Evolutionary conservation across 2,888 invertebrate genomes (phyloP).

Genomic region (Chironomus tentans): DNA sequence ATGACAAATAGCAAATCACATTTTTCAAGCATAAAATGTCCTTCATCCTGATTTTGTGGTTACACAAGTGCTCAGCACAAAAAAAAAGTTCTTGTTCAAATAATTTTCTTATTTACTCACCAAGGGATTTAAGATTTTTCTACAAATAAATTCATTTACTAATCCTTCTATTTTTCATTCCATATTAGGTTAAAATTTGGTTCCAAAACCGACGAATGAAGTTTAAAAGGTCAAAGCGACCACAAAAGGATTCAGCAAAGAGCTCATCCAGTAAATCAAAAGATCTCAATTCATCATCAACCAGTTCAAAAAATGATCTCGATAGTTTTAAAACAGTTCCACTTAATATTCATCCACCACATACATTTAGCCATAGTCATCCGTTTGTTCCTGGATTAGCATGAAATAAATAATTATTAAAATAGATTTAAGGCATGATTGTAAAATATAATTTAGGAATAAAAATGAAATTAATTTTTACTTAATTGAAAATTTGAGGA

Average conservation of each 20-base stretch:
- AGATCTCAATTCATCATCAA: neutral
- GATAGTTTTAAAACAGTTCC: neutral
- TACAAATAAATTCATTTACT: neutral
- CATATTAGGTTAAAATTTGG: slow-evolving; percentile 37
- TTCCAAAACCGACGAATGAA: slow-evolving; percentile 99
- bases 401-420: neutral
- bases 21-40: neutral
- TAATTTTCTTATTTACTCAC: neutral
- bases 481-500: neutral
- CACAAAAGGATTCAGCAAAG: slow-evolving; percentile 59
- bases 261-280: neutral
- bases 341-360: neutral
- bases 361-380: neutral
- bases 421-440: neutral
- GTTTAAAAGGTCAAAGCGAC: slow-evolving; percentile 96
- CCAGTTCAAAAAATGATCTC: neutral
- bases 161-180: neutral
- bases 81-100: neutral
- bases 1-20: slow-evolving; percentile 11
- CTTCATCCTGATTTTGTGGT: slow-evolving; percentile 24
- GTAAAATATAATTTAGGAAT: neutral
- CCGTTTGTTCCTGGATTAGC: neutral
- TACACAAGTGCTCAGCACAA: neutral
- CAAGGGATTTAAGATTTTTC: neutral
- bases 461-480: neutral